Percentiles rank a stretch among this genome's conserved stretches.
phyloP scores from a whole-genome alignment of 2,888 invertebrate genomes.

The Neria commutata region DNA sequence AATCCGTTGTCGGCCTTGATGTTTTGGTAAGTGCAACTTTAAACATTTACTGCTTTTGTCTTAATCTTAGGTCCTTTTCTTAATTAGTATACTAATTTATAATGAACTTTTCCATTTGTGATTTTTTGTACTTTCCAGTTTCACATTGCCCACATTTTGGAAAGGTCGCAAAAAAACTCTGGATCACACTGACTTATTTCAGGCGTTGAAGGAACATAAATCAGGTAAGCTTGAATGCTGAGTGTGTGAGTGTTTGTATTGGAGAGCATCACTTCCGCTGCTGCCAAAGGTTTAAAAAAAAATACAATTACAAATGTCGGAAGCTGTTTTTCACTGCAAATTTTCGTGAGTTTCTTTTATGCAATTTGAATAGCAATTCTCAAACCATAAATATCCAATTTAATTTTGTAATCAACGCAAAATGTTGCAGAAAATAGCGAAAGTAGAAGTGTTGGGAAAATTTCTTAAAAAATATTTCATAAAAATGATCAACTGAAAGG shows the following conservation, averaged over 20 bases:
- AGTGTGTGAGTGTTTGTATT: background rate
- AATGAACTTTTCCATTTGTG: background rate
- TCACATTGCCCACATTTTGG: conserved; percentile 78
- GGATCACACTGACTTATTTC: conserved; percentile 75
- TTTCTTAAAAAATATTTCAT: too few relatives aligned
- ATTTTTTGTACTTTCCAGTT: conserved; percentile 64
- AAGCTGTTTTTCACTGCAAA: too few relatives aligned
- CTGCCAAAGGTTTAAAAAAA: too few relatives aligned
- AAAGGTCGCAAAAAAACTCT: conserved; percentile 76
- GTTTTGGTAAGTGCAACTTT: conserved; percentile 63
- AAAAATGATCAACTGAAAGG: too few relatives aligned
- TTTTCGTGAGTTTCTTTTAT: too few relatives aligned
- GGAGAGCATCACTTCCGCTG: too few relatives aligned
- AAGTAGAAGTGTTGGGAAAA: too few relatives aligned
- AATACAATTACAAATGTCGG: too few relatives aligned
- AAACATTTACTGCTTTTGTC: background rate
- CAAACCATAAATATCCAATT: too few relatives aligned
- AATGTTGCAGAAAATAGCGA: too few relatives aligned
- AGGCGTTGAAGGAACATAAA: conserved; percentile 71
- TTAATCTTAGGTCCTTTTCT: background rate
- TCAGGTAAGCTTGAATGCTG: conserved; percentile 64
- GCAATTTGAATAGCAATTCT: too few relatives aligned
- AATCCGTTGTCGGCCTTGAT: conserved; percentile 69
- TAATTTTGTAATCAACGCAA: too few relatives aligned
- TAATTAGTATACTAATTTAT: background rate